Conservation (phyloP, 2,888 invertebrate species). For the Eristalis tenax region DNA sequence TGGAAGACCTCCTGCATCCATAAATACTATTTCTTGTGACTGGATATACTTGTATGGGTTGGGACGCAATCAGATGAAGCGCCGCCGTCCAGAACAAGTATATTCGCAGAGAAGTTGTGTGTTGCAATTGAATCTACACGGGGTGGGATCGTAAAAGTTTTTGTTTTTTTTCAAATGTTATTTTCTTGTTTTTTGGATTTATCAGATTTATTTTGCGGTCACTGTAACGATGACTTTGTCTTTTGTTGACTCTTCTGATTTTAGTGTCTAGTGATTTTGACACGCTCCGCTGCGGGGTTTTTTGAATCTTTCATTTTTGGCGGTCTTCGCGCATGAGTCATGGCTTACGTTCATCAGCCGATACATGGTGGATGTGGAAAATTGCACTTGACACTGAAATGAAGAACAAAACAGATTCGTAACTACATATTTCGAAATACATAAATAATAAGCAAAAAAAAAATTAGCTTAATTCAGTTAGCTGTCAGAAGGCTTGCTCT, state of each 20-base stretch:
- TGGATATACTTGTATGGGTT: slow-evolving; percentile 75
- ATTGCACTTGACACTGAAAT: not conserved
- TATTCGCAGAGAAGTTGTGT: slow-evolving; percentile 40
- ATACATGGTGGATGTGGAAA: not conserved
- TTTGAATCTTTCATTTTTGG: slow-evolving; percentile 29
- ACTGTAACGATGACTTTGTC: slow-evolving; percentile 18
- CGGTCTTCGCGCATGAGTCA: slow-evolving; percentile 20
- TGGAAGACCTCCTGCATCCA: slow-evolving; percentile 82
- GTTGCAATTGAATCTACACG: slow-evolving; percentile 22
- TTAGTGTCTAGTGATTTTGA: slow-evolving; percentile 8
- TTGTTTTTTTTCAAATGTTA: not conserved
- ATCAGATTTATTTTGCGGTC: slow-evolving; percentile 3
- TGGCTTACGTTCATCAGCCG: not conserved
- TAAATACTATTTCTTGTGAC: slow-evolving; percentile 79
- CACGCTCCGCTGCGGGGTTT: slow-evolving; percentile 3
- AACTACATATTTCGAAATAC: no score
- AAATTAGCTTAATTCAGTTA: no score
- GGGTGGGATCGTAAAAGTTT: not conserved
- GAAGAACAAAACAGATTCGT: not conserved
- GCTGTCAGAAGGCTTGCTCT: no score
- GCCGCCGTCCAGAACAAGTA: slow-evolving; percentile 71
- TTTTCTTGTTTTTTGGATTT: not conserved
- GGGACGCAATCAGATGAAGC: slow-evolving; percentile 60
- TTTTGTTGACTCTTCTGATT: not conserved
- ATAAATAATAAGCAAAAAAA: no score